Conservation (phyloP, 2,113 vertebrate genomes). For the Takifugu flavidus region DNA sequence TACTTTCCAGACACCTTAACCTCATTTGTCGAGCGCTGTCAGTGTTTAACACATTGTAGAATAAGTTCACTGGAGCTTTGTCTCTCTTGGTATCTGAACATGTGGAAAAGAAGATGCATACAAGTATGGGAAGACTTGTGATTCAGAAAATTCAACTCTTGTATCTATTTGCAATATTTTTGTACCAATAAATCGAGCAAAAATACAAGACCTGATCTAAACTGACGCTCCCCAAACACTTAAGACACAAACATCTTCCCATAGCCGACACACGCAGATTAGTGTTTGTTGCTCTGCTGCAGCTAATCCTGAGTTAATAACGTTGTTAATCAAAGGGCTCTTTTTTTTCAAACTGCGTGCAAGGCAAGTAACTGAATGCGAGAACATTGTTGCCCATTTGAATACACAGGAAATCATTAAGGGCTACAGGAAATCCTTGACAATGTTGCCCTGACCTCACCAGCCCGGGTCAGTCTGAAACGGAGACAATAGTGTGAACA, state of each 20-base stretch:
- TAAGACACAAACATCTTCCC: not conserved
- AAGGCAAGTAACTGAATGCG: conserved; percentile 66
- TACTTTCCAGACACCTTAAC: conserved; percentile 20
- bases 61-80: conserved; percentile 12
- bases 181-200: conserved; percentile 68
- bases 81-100: conserved; percentile 17
- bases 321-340: conserved; percentile 43
- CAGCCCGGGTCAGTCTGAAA: conserved; percentile 59
- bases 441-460: conserved; percentile 75
- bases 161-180: conserved; percentile 64
- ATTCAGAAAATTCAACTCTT: conserved; percentile 33
- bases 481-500: conserved; percentile 75
- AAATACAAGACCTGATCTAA: conserved; percentile 21
- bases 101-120: conserved; percentile 17
- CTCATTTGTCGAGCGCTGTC: conserved; percentile 24
- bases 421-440: conserved; percentile 80
- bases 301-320: conserved; percentile 51
- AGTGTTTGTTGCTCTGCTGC: conserved; percentile 11
- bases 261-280: conserved; percentile 26
- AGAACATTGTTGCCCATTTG: conserved; percentile 69
- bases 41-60: conserved; percentile 35
- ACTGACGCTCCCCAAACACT: no score
- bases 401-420: conserved; percentile 82
- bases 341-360: conserved; percentile 29
- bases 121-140: conserved; percentile 30